Evolutionary conservation across 2,888 invertebrate species (phyloP).

Genomic region (Agrotis clavis): DNA sequence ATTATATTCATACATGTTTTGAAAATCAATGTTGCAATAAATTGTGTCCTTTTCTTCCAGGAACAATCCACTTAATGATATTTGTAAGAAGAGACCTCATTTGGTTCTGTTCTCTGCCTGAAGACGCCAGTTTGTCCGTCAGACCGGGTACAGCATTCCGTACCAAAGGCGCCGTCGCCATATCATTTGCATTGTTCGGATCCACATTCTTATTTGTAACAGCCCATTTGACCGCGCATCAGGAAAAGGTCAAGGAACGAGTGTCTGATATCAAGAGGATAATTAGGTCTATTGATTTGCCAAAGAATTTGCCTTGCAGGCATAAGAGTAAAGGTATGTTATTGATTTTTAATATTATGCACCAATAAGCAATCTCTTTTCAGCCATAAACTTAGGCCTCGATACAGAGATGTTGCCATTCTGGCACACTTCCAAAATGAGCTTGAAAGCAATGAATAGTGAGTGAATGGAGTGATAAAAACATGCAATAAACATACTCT

Average conservation of each 20-base stretch:
- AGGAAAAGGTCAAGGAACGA: slow-evolving; percentile 96
- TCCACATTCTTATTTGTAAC: slow-evolving; percentile 98
- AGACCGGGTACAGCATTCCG: slow-evolving; percentile 97
- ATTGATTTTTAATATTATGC: slow-evolving; percentile 3
- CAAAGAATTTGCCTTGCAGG: slow-evolving; percentile 94
- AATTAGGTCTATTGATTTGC: slow-evolving; percentile 95
- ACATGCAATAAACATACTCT: neutral
- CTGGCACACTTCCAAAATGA: slow-evolving; percentile 41
- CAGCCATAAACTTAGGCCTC: slow-evolving; percentile 10
- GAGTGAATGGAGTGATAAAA: slow-evolving; percentile 8
- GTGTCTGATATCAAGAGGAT: slow-evolving; percentile 96
- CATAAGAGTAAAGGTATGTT: slow-evolving; percentile 93
- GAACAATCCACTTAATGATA: slow-evolving; percentile 96
- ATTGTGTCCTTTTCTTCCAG: slow-evolving; percentile 72
- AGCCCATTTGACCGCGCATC: slow-evolving; percentile 98
- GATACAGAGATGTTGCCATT: slow-evolving; percentile 16
- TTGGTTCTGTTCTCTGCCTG: slow-evolving; percentile 98
- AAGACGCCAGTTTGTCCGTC: slow-evolving; percentile 96
- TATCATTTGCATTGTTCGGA: slow-evolving; percentile 98
- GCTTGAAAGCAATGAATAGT: slow-evolving; percentile 24
- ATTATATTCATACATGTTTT: too few relatives aligned
- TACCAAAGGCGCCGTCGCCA: slow-evolving; percentile 98
- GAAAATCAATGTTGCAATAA: too few relatives aligned
- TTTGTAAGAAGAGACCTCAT: slow-evolving; percentile 97
- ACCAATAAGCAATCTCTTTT: slow-evolving; percentile 9